These are phyloP conservation scores for Bugulina stolonifera DNA, from an alignment of 2,888 invertebrate genomes.

Conservation along the genomic window DNA sequence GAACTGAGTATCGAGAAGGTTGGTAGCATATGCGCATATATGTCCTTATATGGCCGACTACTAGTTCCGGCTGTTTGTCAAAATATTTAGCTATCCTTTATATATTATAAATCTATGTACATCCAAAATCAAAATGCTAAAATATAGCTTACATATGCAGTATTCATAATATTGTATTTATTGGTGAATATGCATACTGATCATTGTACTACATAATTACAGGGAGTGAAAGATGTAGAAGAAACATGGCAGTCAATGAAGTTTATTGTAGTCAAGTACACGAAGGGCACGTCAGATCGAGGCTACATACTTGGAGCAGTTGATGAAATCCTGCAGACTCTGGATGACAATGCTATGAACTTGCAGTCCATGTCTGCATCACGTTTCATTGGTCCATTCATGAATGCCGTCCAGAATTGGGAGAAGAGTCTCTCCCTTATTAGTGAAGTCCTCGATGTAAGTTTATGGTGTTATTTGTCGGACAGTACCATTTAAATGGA, in stretches of 20 bases:
- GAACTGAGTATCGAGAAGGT: constrained; percentile 80
- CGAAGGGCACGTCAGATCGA: constrained; percentile 66
- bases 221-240: constrained; percentile 73
- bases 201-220: too few relatives aligned
- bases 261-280: constrained; percentile 53
- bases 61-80: too few relatives aligned
- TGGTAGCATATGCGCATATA: too few relatives aligned
- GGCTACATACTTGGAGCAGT: constrained; percentile 74
- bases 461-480: too few relatives aligned
- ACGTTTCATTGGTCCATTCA: constrained; percentile 80
- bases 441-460: constrained; percentile 74
- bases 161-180: too few relatives aligned
- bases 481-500: too few relatives aligned
- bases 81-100: too few relatives aligned
- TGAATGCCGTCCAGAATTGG: constrained; percentile 75
- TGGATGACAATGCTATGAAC: constrained; percentile 85
- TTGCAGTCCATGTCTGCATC: constrained; percentile 72
- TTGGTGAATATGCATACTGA: too few relatives aligned
- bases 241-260: constrained; percentile 58
- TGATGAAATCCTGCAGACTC: constrained; percentile 72
- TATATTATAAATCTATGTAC: too few relatives aligned
- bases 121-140: too few relatives aligned
- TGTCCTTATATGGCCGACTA: too few relatives aligned
- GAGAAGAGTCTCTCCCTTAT: constrained; percentile 73
- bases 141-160: too few relatives aligned